phyloP scores from a whole-genome alignment of 2,888 invertebrate species.

The Acheta domesticus region DNA sequence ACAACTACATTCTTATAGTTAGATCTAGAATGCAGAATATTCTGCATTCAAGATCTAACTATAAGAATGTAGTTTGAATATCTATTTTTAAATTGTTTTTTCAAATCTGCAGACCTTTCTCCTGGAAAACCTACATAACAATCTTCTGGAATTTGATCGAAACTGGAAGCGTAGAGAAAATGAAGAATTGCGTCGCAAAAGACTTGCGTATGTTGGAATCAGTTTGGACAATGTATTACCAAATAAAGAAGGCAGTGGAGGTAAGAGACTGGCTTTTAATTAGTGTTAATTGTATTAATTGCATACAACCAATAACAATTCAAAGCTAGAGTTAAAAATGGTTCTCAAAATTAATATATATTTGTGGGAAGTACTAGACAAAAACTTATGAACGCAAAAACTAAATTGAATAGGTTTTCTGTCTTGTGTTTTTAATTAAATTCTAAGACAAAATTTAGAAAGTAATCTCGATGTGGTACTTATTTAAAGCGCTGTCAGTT shows the following conservation, averaged over 20 bases:
- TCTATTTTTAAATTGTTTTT: too few species aligned
- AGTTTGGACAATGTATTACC: constrained; percentile 68
- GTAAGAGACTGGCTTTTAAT: neutral
- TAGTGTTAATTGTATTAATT: constrained; percentile 28
- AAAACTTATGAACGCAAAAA: too few species aligned
- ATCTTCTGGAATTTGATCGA: constrained; percentile 73
- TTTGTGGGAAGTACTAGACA: neutral
- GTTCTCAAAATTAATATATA: neutral
- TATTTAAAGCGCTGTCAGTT: too few species aligned
- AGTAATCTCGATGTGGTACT: too few species aligned
- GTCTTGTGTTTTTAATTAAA: neutral
- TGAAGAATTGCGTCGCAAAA: constrained; percentile 64
- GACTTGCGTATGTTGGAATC: constrained; percentile 71
- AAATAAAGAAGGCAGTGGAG: constrained; percentile 43
- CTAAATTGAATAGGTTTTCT: too few species aligned
- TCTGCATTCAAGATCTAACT: too few species aligned
- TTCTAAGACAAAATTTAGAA: too few species aligned
- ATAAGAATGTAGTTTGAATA: too few species aligned
- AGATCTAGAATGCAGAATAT: too few species aligned
- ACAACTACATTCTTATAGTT: too few species aligned
- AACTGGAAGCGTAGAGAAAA: constrained; percentile 63
- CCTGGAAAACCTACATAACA: constrained; percentile 68
- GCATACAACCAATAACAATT: neutral
- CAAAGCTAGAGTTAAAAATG: too few species aligned
- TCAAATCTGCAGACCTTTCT: constrained; percentile 54